These are phyloP conservation scores for Henicopernis longicauda DNA, from an alignment of 2,113 vertebrate genomes.

Conservation along the genomic window DNA sequence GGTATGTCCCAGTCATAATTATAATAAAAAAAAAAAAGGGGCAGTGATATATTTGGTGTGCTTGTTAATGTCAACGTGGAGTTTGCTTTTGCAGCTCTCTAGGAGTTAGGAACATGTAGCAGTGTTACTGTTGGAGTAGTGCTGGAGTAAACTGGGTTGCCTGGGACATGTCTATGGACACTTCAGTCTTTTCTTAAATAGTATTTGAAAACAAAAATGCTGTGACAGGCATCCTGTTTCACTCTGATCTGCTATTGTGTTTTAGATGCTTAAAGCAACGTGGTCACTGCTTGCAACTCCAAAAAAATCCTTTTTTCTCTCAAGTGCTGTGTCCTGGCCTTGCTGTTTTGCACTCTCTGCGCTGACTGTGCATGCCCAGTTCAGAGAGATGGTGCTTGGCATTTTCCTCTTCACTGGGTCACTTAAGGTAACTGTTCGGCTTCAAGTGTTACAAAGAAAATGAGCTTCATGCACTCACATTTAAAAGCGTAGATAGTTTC, in stretches of 20 bases:
- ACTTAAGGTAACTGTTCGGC: neutral
- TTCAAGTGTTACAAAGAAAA: conserved; percentile 1
- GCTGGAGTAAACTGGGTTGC: neutral
- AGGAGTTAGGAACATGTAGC: neutral
- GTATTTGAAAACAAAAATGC: neutral
- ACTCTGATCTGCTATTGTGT: neutral
- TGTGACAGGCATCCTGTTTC: neutral
- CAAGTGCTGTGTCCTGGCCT: neutral
- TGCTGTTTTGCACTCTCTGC: neutral
- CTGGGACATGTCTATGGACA: neutral
- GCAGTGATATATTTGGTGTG: neutral
- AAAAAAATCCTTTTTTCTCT: neutral
- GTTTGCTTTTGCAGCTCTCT: neutral
- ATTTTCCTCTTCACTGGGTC: neutral
- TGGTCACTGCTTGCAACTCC: neutral
- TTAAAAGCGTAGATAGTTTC: neutral
- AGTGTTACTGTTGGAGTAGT: neutral
- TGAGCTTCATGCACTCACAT: neutral
- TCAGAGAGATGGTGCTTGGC: neutral
- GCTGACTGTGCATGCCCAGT: neutral
- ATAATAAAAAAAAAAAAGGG: neutral
- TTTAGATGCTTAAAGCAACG: neutral
- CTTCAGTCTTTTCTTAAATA: neutral
- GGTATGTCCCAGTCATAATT: neutral
- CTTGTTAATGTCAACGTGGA: neutral